Conservation (phyloP, 2,797 vertebrate species). For the Sebastes oblongus region DNA sequence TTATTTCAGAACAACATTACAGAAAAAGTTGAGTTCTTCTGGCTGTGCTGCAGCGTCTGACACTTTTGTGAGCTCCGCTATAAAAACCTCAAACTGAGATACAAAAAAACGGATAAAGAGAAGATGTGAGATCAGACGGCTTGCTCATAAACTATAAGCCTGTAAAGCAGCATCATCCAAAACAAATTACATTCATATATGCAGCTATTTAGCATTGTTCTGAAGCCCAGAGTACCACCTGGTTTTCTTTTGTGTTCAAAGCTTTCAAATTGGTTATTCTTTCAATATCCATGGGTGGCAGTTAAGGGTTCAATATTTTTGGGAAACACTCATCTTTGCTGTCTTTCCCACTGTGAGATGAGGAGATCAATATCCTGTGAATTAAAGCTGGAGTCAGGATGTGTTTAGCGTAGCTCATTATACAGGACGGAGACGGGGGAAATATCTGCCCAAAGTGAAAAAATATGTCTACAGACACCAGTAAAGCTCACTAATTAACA, state of each 20-base stretch:
- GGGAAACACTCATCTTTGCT: neutral
- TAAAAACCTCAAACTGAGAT: conserved; percentile 52
- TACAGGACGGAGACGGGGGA: neutral
- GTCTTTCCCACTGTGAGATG: neutral
- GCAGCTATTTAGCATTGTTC: neutral
- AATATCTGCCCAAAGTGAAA: neutral
- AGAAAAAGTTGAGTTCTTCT: conserved; percentile 36
- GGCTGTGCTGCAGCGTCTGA: conserved; percentile 27
- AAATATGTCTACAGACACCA: neutral
- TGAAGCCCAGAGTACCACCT: neutral
- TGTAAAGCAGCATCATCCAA: neutral
- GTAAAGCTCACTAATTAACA: neutral
- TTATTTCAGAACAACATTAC: conserved; percentile 23
- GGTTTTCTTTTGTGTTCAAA: conserved; percentile 1
- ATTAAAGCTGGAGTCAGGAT: neutral
- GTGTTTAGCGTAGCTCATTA: neutral
- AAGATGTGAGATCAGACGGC: conserved; percentile 49
- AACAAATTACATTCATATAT: neutral
- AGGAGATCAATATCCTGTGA: neutral
- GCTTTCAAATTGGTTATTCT: neutral
- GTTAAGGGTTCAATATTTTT: neutral
- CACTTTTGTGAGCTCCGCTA: conserved; percentile 56
- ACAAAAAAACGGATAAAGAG: conserved; percentile 29
- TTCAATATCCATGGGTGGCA: neutral
- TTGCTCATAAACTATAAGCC: conserved; percentile 18